Percentiles rank a stretch among this genome's conserved stretches.
phyloP scores from a whole-genome alignment of 2,888 invertebrate genomes.

The Cephonodes hylas region DNA sequence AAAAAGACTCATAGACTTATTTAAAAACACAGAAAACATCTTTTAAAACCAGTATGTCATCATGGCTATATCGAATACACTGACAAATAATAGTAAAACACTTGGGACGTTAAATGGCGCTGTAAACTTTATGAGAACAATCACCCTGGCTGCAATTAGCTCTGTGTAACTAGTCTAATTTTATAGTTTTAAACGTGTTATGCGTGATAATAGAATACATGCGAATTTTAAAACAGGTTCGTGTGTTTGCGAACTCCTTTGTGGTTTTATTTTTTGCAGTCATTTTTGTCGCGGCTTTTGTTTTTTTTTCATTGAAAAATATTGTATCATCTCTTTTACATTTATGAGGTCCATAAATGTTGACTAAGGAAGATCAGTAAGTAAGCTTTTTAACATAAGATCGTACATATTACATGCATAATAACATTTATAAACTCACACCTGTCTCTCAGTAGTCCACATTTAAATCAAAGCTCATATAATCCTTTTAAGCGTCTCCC shows the following conservation, averaged over 20 bases:
- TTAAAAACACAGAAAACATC: background rate
- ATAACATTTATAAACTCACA: no score
- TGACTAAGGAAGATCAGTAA: no score
- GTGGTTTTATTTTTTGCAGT: background rate
- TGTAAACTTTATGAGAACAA: conserved; percentile 47
- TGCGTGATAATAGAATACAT: conserved; percentile 20
- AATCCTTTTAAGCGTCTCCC: no score
- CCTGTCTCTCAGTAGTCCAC: no score
- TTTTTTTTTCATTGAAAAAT: no score
- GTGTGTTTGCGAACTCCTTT: background rate
- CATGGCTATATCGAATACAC: background rate
- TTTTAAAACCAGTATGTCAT: background rate
- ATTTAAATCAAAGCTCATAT: no score
- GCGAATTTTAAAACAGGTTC: conserved; percentile 9
- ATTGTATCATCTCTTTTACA: no score
- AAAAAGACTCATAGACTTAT: background rate
- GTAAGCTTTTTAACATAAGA: no score
- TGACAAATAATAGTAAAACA: background rate
- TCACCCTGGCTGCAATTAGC: conserved; percentile 37
- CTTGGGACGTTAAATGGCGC: conserved; percentile 18
- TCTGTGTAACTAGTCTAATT: conserved; percentile 26
- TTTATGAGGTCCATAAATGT: no score
- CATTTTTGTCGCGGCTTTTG: no score
- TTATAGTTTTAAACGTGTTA: conserved; percentile 27
- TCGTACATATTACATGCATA: no score